Conservation (phyloP, 1,140 invertebrate genomes). For the Megalonaias nervosa region DNA sequence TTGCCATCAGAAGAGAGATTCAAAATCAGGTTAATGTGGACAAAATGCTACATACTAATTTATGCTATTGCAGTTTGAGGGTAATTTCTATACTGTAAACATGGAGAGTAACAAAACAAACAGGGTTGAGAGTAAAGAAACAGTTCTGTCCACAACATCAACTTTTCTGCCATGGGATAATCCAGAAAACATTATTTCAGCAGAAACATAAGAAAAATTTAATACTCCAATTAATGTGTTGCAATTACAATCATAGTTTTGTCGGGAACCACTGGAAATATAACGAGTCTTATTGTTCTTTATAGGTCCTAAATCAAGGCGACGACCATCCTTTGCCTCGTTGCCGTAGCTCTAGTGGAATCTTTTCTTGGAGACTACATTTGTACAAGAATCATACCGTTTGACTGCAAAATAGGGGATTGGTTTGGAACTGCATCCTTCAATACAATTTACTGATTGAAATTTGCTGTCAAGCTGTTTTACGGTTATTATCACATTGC, state of each 20-base stretch:
- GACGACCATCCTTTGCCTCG: conserved; percentile 34
- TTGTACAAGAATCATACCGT: conserved; percentile 32
- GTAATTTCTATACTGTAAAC: too few species aligned
- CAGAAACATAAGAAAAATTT: conserved; percentile 17
- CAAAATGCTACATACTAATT: too few species aligned
- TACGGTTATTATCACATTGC: conserved; percentile 38
- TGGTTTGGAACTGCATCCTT: conserved; percentile 29
- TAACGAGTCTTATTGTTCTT: conserved; percentile 38
- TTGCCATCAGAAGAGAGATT: too few species aligned
- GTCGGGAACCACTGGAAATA: conserved; percentile 31
- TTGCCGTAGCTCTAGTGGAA: conserved; percentile 39
- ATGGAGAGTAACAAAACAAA: too few species aligned
- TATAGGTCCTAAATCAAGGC: conserved; percentile 17
- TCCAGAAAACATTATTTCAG: conserved; percentile 27
- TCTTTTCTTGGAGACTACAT: conserved; percentile 32
- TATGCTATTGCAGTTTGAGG: too few species aligned
- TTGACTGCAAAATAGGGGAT: conserved; percentile 20
- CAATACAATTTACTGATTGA: conserved; percentile 35
- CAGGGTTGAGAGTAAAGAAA: too few species aligned
- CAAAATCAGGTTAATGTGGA: too few species aligned
- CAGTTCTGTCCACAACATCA: too few species aligned
- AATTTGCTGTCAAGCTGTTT: conserved; percentile 37
- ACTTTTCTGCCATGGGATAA: conserved; percentile 33
- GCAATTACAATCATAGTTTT: conserved; percentile 38
- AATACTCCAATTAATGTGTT: conserved; percentile 19